These are phyloP conservation scores for Balearica regulorum DNA, from an alignment of 2,797 vertebrate species.

Conservation along the genomic window DNA sequence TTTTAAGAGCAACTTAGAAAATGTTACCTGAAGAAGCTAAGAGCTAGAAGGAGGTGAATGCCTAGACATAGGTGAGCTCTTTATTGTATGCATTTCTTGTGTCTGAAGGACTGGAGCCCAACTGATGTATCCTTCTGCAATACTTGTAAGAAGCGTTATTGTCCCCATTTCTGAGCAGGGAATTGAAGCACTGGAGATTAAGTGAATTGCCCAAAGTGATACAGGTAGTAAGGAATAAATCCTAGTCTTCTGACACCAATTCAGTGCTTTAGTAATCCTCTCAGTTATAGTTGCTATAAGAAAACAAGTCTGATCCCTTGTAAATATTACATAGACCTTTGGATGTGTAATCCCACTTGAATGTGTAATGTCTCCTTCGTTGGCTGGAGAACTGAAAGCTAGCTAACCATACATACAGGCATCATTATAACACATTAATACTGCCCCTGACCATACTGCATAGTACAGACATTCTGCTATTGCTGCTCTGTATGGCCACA, in stretches of 20 bases:
- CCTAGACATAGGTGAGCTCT: not conserved
- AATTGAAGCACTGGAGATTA: not conserved
- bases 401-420: not conserved
- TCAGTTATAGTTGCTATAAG: not conserved
- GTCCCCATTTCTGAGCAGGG: not conserved
- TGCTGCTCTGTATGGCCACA: not conserved
- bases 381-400: not conserved
- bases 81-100: not conserved
- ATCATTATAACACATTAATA: not conserved
- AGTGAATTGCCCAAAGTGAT: not conserved
- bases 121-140: not conserved
- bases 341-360: constrained; percentile 11
- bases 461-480: not conserved
- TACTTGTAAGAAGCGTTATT: not conserved
- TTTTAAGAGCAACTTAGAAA: not conserved
- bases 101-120: not conserved
- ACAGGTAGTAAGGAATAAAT: constrained; percentile 23
- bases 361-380: not conserved
- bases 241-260: constrained; percentile 9
- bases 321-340: constrained; percentile 17
- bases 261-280: constrained; percentile 29
- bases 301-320: constrained; percentile 9
- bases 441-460: not conserved
- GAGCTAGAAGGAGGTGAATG: not conserved
- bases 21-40: not conserved